These are phyloP conservation scores for Morus bassanus DNA, from an alignment of 2,797 vertebrate genomes.

Conservation along the genomic window DNA sequence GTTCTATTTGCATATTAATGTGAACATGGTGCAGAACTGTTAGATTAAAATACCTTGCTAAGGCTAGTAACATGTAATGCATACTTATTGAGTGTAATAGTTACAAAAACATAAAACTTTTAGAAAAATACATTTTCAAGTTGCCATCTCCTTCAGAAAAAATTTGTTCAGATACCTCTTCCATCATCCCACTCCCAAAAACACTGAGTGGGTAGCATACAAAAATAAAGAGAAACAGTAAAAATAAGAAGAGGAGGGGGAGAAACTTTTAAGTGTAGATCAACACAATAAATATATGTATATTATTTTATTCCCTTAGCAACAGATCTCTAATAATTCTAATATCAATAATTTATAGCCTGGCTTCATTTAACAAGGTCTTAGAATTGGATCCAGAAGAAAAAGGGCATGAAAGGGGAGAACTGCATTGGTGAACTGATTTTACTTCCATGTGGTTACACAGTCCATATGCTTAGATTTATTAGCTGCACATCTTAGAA, in stretches of 20 bases:
- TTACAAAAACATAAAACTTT: conserved; percentile 42
- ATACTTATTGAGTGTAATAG: conserved; percentile 57
- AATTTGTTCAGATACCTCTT: not conserved
- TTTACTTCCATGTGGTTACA: conserved; percentile 24
- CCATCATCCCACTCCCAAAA: not conserved
- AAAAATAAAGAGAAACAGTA: not conserved
- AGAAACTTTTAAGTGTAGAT: conserved; percentile 1
- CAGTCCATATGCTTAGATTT: conserved; percentile 24
- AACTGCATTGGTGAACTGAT: conserved; percentile 17
- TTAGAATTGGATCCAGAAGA: conserved; percentile 37
- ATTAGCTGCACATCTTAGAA: conserved; percentile 6
- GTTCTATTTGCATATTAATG: conserved; percentile 76
- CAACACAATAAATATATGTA: not conserved
- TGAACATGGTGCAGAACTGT: conserved; percentile 65
- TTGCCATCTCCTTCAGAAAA: not conserved
- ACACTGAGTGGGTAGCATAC: not conserved
- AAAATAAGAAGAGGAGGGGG: not conserved
- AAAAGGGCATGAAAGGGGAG: conserved; percentile 5
- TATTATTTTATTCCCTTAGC: conserved; percentile 25
- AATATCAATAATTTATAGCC: conserved; percentile 65
- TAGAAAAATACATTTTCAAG: not conserved
- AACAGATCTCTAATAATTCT: conserved; percentile 57
- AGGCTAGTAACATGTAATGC: conserved; percentile 62
- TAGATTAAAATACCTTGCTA: conserved; percentile 67
- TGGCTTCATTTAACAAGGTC: conserved; percentile 34